Base-by-base conservation (phyloP, 1,140 invertebrate species). In the Callitettix versicolor region DNA sequence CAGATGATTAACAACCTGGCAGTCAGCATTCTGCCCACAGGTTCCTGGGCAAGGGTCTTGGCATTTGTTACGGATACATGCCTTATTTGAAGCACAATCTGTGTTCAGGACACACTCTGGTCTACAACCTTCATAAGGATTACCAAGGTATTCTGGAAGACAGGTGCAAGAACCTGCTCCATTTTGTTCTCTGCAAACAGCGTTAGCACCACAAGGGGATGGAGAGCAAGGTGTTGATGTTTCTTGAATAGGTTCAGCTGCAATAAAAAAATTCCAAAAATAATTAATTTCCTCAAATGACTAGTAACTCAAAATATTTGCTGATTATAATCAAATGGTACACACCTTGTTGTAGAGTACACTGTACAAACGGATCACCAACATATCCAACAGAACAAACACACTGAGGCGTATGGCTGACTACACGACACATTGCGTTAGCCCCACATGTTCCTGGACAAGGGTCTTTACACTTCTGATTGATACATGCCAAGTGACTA, bases 141-240 rank as follows among this genome's bases (percentile, higher is more conserved):
- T n/a, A n/a, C n/a, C n/a, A n/a, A n/a, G n/a, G n/a, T n/a, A n/a
- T n/a, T 79, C 76, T 14, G 76, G 72, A 7, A 80, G 56, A 64
- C 86, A 88, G 60, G 75, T 75, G n/a, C n/a, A n/a, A n/a, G n/a
- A n/a, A n/a, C n/a, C n/a, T n/a, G n/a, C n/a, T n/a, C n/a, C n/a
- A n/a, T 79, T 77, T 56, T 76, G 75, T 67, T 84, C 81, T 63
- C 77, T 74, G 63, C 86, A 88, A 15, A 80, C 62, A n/a, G 85
- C 84, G 68, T 88, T 88, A 3, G 79, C 65, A 36, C 85, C 86
- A 68, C 85, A 88, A 0, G 85, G 84, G 40, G 76, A 81, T 22
- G 82, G 81, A 57, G 69, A 70, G 63, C 84, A 87, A n/a, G 83
- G 77, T 53, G 77, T 74, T 55, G 65, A 64, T 48, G 53, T 62